A percentile compares a stretch with the other conserved stretches of the same genome.
These are phyloP conservation scores for Drosophila gunungcola DNA, from an alignment of 1,140 invertebrate genomes.

Conservation along the genomic window DNA sequence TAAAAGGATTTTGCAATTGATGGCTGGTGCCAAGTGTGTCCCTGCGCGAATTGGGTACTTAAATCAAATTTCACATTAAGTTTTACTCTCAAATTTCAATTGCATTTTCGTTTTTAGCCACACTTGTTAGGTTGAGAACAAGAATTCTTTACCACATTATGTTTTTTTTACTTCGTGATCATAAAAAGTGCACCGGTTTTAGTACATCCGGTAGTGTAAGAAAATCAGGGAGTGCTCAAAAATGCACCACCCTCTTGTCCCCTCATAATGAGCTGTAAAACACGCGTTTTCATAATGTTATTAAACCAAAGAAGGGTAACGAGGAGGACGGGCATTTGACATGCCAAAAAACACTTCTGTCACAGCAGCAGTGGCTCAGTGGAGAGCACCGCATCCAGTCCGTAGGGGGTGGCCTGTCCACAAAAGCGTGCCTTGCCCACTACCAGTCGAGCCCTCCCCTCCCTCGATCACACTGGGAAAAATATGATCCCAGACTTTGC, in stretches of 20 bases:
- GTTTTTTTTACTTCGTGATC: no score
- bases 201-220: no score
- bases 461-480: slow-evolving; percentile 4
- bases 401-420: slow-evolving; percentile 33
- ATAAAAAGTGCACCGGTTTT: no score
- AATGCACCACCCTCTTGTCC: slow-evolving; percentile 30
- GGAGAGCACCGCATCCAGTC: slow-evolving; percentile 32
- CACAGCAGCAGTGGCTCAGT: slow-evolving; percentile 60
- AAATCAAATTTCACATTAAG: no score
- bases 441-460: background rate
- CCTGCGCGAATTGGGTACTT: no score
- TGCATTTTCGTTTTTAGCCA: no score
- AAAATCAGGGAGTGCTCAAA: slow-evolving; percentile 32
- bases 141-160: no score
- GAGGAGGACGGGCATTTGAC: slow-evolving; percentile 65
- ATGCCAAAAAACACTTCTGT: slow-evolving; percentile 82
- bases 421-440: slow-evolving; percentile 48
- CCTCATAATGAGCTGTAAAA: slow-evolving; percentile 77
- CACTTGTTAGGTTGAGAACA: no score
- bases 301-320: slow-evolving; percentile 49
- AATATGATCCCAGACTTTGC: background rate
- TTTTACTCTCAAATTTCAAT: no score
- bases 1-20: no score
- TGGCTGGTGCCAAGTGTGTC: no score
- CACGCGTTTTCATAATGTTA: slow-evolving; percentile 80